Evolutionary conservation across 2,888 invertebrate species (phyloP).

Genomic region (Drosophila meridiana): DNA sequence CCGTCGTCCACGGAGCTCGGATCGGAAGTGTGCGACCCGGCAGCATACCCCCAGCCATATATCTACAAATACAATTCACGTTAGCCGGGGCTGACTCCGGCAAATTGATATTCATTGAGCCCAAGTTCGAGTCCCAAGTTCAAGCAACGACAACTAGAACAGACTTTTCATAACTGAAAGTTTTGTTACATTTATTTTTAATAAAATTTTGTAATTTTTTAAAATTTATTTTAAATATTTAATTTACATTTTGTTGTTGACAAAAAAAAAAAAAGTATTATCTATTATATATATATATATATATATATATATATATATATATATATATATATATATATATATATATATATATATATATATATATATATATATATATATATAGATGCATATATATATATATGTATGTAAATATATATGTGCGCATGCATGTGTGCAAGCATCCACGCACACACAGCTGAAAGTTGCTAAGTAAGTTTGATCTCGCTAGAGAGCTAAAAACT

Average conservation of each 20-base stretch:
- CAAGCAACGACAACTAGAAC: neutral
- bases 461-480: slow-evolving; percentile 15
- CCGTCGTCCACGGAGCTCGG: neutral
- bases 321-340: neutral
- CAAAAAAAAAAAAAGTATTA: slow-evolving; percentile 61
- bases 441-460: slow-evolving; percentile 6
- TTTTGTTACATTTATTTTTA: slow-evolving; percentile 76
- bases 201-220: slow-evolving; percentile 69
- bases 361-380: slow-evolving; percentile 12
- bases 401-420: neutral
- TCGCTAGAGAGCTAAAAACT: slow-evolving; percentile 21
- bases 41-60: slow-evolving; percentile 66
- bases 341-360: slow-evolving; percentile 1
- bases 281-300: slow-evolving; percentile 11
- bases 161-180: slow-evolving; percentile 23
- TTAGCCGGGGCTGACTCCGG: slow-evolving; percentile 31
- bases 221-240: slow-evolving; percentile 65
- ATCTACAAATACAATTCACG: slow-evolving; percentile 41
- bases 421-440: neutral
- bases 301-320: slow-evolving; percentile 1
- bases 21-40: slow-evolving; percentile 8
- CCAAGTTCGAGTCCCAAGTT: slow-evolving; percentile 5
- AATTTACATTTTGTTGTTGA: slow-evolving; percentile 62
- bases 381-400: neutral
- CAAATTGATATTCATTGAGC: slow-evolving; percentile 75